A percentile compares a stretch with the other conserved stretches of the same genome.
phyloP scores from a whole-genome alignment of 2,797 vertebrate species.

The Emys orbicularis region DNA sequence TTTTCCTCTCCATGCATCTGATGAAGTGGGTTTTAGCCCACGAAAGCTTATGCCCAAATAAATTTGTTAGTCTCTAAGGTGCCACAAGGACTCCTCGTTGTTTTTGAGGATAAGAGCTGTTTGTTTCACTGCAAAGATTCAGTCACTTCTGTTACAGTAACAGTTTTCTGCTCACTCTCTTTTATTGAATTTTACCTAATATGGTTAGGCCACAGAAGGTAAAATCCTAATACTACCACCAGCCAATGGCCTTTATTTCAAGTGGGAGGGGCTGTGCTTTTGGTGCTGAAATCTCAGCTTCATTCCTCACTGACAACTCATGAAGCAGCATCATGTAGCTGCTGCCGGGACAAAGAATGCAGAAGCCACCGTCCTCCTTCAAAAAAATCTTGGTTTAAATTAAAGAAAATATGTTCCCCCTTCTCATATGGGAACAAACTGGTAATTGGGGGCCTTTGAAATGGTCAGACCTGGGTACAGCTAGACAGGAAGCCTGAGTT shows the following conservation, averaged over 20 bases:
- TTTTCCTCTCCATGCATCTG: too few relatives aligned
- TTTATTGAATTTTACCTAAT: neutral
- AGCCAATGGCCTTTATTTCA: neutral
- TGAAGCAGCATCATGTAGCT: neutral
- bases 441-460: neutral
- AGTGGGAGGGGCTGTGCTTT: neutral
- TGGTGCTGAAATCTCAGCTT: neutral
- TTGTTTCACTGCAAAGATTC: neutral
- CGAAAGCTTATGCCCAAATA: too few relatives aligned
- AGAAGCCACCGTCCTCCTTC: neutral
- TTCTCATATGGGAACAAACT: neutral
- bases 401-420: neutral
- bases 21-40: too few relatives aligned
- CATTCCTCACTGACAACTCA: neutral
- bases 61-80: too few relatives aligned
- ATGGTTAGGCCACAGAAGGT: neutral
- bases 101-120: neutral
- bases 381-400: neutral
- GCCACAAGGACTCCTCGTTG: too few relatives aligned
- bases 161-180: neutral
- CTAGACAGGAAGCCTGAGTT: neutral
- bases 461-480: neutral
- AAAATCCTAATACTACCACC: neutral
- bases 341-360: neutral
- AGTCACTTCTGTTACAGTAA: neutral